phyloP scores from a whole-genome alignment of 2,888 invertebrate species.

The Abscondita cerata region DNA sequence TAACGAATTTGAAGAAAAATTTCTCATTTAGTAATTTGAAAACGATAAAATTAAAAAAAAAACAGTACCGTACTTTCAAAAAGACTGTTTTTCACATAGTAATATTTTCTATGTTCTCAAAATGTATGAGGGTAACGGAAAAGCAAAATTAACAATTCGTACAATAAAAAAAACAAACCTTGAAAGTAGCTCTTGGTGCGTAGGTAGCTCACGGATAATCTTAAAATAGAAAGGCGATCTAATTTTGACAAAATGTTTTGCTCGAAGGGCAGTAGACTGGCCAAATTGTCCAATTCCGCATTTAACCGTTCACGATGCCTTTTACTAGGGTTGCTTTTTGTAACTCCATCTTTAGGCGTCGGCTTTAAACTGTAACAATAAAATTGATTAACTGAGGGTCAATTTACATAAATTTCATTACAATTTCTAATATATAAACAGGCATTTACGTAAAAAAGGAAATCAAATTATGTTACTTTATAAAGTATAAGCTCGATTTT shows the following conservation, averaged over 20 bases:
- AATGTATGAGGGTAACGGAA: not conserved
- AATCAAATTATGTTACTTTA: too few species aligned
- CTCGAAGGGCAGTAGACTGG: constrained; percentile 93
- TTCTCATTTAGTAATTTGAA: too few species aligned
- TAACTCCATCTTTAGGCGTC: constrained; percentile 93
- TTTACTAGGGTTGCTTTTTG: constrained; percentile 98
- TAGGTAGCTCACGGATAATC: constrained; percentile 97
- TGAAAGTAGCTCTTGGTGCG: constrained; percentile 99
- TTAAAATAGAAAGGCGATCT: constrained; percentile 95
- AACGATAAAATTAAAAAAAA: too few species aligned
- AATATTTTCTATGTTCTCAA: too few species aligned
- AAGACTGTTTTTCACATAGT: too few species aligned
- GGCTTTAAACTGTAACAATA: constrained; percentile 83
- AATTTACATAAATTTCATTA: too few species aligned
- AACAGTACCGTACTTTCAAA: too few species aligned
- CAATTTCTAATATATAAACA: too few species aligned
- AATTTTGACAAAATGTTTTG: constrained; percentile 97
- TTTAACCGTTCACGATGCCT: constrained; percentile 97
- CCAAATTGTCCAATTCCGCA: constrained; percentile 96
- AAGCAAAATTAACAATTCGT: not conserved
- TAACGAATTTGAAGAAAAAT: too few species aligned
- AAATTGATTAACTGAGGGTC: too few species aligned
- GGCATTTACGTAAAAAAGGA: too few species aligned
- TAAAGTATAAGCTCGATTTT: too few species aligned
- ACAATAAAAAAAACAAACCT: constrained; percentile 70